Base-by-base conservation (phyloP, 2,888 invertebrate genomes). In the Drosophila quinaria region DNA sequence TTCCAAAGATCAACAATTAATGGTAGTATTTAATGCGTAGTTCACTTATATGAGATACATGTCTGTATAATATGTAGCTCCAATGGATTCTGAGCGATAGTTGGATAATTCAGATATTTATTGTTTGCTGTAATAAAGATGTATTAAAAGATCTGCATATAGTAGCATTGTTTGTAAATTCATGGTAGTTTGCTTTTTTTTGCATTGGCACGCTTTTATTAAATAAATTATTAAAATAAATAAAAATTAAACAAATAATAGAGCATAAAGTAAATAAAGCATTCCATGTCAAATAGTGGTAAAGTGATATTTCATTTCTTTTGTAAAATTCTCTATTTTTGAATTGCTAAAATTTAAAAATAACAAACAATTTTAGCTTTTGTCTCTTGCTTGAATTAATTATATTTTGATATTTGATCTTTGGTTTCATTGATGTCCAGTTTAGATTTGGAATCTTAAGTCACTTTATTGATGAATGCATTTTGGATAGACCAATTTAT, bases 201-300 rank as follows among this genome's bases (percentile, higher is more conserved):
- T 56, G 51, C 51, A 60, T 64, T 58, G 25, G 46, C 46, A 61
- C 25, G 37, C n/a, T 63, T 83, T 87, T 82, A 81, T 85, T 87
- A 54, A 66, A 46, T 60, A 65, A 74, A 56, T 55, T 59, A 66
- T 70, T 81, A 49, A 74, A 81, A 67, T 70, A 74, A 75, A 87
- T 63, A 59, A 76, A 76, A 80, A 76, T 69, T 78, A 74, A 84
- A 87, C 70, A 87, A 87, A 84, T 80, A 74, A 83, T 81, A 83
- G 61, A 70, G 73, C 70, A 71, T 74, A 86, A 69, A 33, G 58
- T 85, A 87, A 87, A 80, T 80, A 78, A 84, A 81, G 60, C 62
- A 55, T 72, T 72, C 58, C 79, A 81, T 81, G 62, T 47, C 31
- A 63, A 66, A 66, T 55, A 54, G 71, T 65, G 70, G 67, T 50